Percentiles rank a stretch among this genome's conserved stretches.
Conservation (phyloP, 92 coral and sea anemone genomes). For the Meandrina meandrites region DNA sequence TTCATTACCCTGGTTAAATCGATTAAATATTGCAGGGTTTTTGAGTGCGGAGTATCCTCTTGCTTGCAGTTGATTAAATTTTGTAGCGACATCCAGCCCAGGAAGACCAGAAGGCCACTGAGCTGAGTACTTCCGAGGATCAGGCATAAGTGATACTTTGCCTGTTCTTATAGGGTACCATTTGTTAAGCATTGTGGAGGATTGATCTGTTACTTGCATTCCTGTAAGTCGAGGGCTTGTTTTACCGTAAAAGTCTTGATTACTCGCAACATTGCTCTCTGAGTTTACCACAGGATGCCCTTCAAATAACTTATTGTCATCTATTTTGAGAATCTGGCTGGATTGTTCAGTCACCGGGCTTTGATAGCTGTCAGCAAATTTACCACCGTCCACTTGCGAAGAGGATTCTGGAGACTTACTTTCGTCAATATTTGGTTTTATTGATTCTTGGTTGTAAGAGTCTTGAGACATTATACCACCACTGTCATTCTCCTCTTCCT, state of each 20-base stretch:
- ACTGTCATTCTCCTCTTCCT: not conserved
- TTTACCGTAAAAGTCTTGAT: not conserved
- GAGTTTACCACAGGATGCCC: not conserved
- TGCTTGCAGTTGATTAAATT: not conserved
- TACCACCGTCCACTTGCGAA: not conserved
- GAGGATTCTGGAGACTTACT: not conserved
- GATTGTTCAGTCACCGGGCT: not conserved
- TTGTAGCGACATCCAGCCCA: not conserved
- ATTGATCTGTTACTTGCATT: constrained; percentile 7
- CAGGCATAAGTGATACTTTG: constrained; percentile 12
- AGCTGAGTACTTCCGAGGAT: constrained; percentile 24
- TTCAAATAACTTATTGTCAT: not conserved
- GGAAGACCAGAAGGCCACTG: constrained; percentile 34
- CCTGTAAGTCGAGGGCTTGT: not conserved
- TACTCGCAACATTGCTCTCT: not conserved
- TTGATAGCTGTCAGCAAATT: not conserved
- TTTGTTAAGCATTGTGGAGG: constrained; percentile 8
- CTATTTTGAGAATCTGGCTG: constrained; percentile 16
- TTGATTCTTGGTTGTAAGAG: not conserved
- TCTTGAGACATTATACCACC: not conserved
- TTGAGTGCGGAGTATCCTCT: not conserved
- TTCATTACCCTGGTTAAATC: not conserved
- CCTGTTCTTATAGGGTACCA: constrained; percentile 13
- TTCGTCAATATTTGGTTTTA: not conserved
- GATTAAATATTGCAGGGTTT: not conserved